Base-by-base conservation (phyloP, 2,888 invertebrate species). In the Ornithoptera priamus region DNA sequence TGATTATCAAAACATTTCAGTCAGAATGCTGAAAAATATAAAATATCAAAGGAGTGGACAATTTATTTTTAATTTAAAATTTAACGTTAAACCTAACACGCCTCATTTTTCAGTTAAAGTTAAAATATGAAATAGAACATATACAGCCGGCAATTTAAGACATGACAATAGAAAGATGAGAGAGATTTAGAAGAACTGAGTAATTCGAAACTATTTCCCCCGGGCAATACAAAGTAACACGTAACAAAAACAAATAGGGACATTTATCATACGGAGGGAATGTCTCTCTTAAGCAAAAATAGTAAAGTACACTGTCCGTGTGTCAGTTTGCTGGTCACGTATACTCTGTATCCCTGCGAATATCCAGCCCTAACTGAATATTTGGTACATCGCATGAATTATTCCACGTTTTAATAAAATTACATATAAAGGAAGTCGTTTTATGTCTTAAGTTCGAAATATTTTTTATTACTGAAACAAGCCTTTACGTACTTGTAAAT, bases 291-390 rank as follows among this genome's bases (percentile, higher is more conserved):
- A 74, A 77, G 72, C 72, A 74, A 70, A 79, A 77, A 76, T 71
- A 77, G 72, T 80, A 5, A 50, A 50, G 50, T 50, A 50, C 17
- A 50, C 50, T 81, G 82, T 80, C 81, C 79, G 76, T 74, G 71
- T 75, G 74, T 79, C 71, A 62, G 77, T 70, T 77, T 78, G 69
- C 82, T 46, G 75, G 83, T 86, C 87, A 88, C 88, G 88, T 87
- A 73, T 66, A 58, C 73, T 77, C 76, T 81, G 81, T 84, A 85
- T 84, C 80, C 78, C 78, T 77, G 73, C 77, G 77, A 80, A 78
- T 81, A 80, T 78, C 80, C 79, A 73, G 75, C 77, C 82, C 75
- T 85, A 86, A 88, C 87, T 86, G 87, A 87, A 87, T 88, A 87
- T 88, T 86, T 85, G 83, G 85, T 84, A 84, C 81, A 85, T 80